phyloP scores from a whole-genome alignment of 2,888 invertebrate genomes.

The Parascotia fuliginaria region DNA sequence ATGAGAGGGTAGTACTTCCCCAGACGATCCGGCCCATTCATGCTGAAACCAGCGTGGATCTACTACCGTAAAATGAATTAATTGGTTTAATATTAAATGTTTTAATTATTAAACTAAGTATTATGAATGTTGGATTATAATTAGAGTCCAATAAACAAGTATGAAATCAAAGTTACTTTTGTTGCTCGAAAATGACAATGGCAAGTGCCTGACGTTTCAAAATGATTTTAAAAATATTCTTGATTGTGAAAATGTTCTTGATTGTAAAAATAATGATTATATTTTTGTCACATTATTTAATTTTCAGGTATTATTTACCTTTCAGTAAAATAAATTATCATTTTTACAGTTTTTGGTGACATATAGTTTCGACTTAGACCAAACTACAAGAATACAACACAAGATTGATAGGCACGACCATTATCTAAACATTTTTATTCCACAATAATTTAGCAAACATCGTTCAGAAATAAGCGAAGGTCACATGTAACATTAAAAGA shows the following conservation, averaged over 20 bases:
- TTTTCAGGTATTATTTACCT: no score
- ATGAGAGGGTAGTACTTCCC: no score
- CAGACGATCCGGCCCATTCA: no score
- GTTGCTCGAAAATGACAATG: conserved; percentile 9
- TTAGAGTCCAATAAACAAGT: conserved; percentile 15
- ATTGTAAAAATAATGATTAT: no score
- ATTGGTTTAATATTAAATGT: conserved; percentile 4
- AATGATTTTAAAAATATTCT: not conserved
- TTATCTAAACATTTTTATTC: conserved; percentile 31
- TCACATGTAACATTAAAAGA: conserved; percentile 57
- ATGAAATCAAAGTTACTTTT: conserved; percentile 3
- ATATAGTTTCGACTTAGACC: conserved; percentile 6
- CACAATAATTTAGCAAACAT: conserved; percentile 30
- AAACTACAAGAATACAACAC: conserved; percentile 12
- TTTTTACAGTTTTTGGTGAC: not conserved
- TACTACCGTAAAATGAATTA: no score
- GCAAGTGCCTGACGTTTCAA: conserved; percentile 1
- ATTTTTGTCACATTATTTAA: no score
- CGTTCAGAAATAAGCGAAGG: conserved; percentile 54
- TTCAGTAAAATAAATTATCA: not conserved
- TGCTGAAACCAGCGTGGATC: no score
- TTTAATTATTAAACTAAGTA: conserved; percentile 2
- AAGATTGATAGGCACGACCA: conserved; percentile 34
- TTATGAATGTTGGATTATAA: conserved; percentile 12
- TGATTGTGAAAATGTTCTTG: no score